Evolutionary conservation across 2,888 invertebrate species (phyloP).

Genomic region (Meiosimyza decipiens): DNA sequence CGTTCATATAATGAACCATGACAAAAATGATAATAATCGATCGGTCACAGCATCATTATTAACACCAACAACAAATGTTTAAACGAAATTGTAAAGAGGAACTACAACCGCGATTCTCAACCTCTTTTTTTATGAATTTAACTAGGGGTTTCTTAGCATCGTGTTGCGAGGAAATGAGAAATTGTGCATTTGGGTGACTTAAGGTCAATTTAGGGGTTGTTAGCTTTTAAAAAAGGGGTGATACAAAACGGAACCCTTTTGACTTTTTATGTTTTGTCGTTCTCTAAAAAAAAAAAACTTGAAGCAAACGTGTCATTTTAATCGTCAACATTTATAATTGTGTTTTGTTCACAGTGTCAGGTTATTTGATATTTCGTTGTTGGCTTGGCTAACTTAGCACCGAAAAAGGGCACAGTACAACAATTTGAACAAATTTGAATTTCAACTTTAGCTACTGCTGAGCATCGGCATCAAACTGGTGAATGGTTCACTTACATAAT

Average conservation of each 20-base stretch:
- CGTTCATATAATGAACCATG: conserved; percentile 37
- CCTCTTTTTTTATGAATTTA: conserved; percentile 34
- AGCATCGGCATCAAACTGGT: too few relatives aligned
- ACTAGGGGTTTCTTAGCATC: conserved; percentile 51
- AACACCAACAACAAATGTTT: conserved; percentile 6
- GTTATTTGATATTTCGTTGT: conserved; percentile 8
- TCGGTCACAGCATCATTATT: background rate
- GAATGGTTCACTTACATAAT: background rate
- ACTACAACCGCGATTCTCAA: conserved; percentile 39
- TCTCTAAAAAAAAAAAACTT: background rate
- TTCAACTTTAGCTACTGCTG: conserved; percentile 16
- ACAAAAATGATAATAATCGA: conserved; percentile 34
- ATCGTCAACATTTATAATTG: conserved; percentile 34
- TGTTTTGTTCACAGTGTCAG: conserved; percentile 33
- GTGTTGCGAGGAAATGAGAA: conserved; percentile 61
- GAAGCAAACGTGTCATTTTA: conserved; percentile 17
- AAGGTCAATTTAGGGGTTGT: conserved; percentile 65
- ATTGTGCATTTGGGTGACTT: conserved; percentile 65
- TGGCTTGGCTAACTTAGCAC: conserved; percentile 13
- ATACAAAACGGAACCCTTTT: conserved; percentile 18
- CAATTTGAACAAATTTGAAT: conserved; percentile 20
- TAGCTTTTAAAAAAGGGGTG: conserved; percentile 37
- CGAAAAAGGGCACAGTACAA: background rate
- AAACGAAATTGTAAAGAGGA: background rate
- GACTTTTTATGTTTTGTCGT: background rate